These are phyloP conservation scores for Nowickia ferox DNA, from an alignment of 2,888 invertebrate species.

Conservation along the genomic window DNA sequence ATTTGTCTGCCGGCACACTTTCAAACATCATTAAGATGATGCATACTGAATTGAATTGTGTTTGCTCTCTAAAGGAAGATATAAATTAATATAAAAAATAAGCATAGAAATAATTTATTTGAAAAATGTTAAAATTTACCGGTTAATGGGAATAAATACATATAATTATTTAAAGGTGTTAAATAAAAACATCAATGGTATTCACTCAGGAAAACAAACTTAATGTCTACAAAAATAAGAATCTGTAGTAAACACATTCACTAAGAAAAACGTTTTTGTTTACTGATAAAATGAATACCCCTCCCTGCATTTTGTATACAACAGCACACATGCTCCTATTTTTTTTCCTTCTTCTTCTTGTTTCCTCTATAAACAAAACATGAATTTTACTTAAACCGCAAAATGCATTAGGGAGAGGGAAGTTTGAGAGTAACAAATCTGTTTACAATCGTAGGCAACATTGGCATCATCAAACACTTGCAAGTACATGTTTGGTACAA, in stretches of 20 bases:
- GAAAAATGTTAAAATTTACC: constrained; percentile 38
- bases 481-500: constrained; percentile 56
- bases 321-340: not conserved
- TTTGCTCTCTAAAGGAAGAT: constrained; percentile 42
- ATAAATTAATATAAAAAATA: constrained; percentile 41
- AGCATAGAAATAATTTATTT: constrained; percentile 43
- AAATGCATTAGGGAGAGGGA: not conserved
- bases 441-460: constrained; percentile 39
- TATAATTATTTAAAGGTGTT: constrained; percentile 12
- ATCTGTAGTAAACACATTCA: too few species aligned
- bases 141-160: constrained; percentile 33
- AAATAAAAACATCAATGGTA: constrained; percentile 7
- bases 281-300: not conserved
- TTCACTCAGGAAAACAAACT: not conserved
- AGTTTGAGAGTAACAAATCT: constrained; percentile 23
- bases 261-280: too few species aligned
- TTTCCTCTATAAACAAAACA: constrained; percentile 10
- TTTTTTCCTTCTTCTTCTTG: not conserved
- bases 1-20: constrained; percentile 50
- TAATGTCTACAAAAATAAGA: not conserved
- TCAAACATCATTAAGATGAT: constrained; percentile 13
- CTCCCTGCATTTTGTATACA: not conserved
- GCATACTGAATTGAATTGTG: constrained; percentile 32
- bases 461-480: constrained; percentile 44
- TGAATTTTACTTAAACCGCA: not conserved